Evolutionary conservation across 1,140 invertebrate genomes (phyloP).

Genomic region (Ditylenchus dipsaci): DNA sequence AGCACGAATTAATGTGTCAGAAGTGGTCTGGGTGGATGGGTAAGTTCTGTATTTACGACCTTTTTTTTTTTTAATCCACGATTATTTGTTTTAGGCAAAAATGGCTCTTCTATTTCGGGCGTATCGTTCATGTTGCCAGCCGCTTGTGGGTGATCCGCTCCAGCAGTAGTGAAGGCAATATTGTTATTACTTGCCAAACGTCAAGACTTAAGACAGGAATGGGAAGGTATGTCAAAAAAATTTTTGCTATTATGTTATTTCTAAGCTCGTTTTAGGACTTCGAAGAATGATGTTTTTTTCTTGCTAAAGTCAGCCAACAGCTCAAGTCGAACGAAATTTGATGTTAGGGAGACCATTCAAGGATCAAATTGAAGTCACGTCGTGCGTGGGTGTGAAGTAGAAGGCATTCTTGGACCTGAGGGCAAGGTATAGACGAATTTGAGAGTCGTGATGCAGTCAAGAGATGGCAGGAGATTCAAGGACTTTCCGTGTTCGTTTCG

Average conservation of each 20-base stretch:
- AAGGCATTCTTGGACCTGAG: slow-evolving; percentile 93
- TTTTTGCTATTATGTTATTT: background rate
- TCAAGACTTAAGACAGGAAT: slow-evolving; percentile 86
- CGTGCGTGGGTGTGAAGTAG: slow-evolving; percentile 94
- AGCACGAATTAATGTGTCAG: slow-evolving; percentile 69
- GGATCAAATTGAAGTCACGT: slow-evolving; percentile 82
- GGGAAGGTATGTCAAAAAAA: slow-evolving; percentile 71
- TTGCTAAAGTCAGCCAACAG: slow-evolving; percentile 82
- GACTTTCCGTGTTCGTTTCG: slow-evolving; percentile 86
- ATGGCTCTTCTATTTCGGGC: slow-evolving; percentile 91
- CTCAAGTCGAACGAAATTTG: slow-evolving; percentile 67
- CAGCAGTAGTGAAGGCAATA: slow-evolving; percentile 88
- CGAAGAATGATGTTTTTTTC: slow-evolving; percentile 97
- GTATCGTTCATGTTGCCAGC: slow-evolving; percentile 71
- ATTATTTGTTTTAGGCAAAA: slow-evolving; percentile 64
- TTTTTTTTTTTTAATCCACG: background rate
- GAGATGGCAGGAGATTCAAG: slow-evolving; percentile 78
- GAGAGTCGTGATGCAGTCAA: slow-evolving; percentile 73
- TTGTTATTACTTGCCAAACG: slow-evolving; percentile 84
- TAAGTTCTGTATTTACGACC: background rate
- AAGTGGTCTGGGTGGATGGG: slow-evolving; percentile 86
- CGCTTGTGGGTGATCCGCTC: slow-evolving; percentile 73
- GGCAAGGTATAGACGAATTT: slow-evolving; percentile 94
- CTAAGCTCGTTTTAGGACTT: slow-evolving; percentile 60
- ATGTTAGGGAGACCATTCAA: slow-evolving; percentile 70